Base-by-base conservation (phyloP, 1,140 invertebrate species). In the Hydropsyche tenuis region DNA sequence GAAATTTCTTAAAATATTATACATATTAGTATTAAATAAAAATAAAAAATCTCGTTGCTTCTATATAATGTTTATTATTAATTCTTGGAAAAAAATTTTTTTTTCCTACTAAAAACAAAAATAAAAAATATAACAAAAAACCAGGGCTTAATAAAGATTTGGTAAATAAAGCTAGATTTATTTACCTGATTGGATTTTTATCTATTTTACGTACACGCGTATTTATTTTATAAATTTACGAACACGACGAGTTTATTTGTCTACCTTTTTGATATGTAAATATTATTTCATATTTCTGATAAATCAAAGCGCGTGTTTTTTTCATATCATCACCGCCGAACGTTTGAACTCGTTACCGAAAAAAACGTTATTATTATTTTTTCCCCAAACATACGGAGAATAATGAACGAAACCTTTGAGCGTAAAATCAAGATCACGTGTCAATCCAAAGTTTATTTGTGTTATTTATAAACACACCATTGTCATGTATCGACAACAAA, bases 381-480 rank as follows among this genome's bases (percentile, higher is more conserved):
- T 18, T 20, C 14, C 9, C 20, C n/a, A 53, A 53, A 20, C 48
- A 7, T 53, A 53, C 20, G 20, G 16, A 53, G 48, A 53, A 53
- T 53, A 53, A 53, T 53, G 48, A 20, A 53, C 48, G 48, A 37
- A 37, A 37, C 3, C 30, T 37, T 37, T 53, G 48, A 20, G 48
- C n/a, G 16, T 20, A 20, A 53, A 53, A 53, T 53, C 48, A 53
- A 53, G 48, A 53, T 53, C 48, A 53, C 48, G 48, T 53, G 48
- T 53, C 48, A 53, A 16, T 53, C 48, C 48, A 53, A 53, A 53
- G 48, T 53, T 53, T 18, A 53, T 53, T 53, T 53, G 0, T 53
- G 48, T 53, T 53, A 53, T 53, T 53, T 53, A 16, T 16, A 53
- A 18, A 37, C 30, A 37, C 7, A 20, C 48, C 20, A 53, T 53